Conservation (phyloP, 2,113 vertebrate species). For the Semicossyphus pulcher region DNA sequence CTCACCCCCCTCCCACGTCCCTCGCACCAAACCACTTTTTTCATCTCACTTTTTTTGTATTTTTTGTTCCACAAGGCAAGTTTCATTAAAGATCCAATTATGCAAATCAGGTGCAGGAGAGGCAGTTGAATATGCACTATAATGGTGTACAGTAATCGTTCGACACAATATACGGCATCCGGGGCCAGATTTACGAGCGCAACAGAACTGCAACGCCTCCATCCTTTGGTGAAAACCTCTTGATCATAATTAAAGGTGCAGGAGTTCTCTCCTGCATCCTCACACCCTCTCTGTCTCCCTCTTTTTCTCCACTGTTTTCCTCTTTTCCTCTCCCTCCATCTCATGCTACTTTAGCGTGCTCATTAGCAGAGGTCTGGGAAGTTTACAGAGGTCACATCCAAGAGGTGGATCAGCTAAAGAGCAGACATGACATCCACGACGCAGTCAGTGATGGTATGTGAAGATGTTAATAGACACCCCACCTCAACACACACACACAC, state of each 20-base stretch:
- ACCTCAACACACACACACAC: constrained; percentile 3
- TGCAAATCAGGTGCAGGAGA: constrained; percentile 92
- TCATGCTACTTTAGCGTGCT: constrained; percentile 52
- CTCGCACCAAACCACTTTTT: constrained; percentile 51
- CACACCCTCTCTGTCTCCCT: constrained; percentile 33
- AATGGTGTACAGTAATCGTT: constrained; percentile 92
- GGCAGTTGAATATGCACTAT: constrained; percentile 90
- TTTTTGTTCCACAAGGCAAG: constrained; percentile 88
- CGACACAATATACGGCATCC: constrained; percentile 88
- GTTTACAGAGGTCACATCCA: constrained; percentile 65
- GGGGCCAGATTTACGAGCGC: constrained; percentile 92
- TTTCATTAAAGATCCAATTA: constrained; percentile 98
- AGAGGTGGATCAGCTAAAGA: constrained; percentile 56
- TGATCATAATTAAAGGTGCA: constrained; percentile 98
- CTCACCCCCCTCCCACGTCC: background rate
- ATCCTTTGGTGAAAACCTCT: constrained; percentile 91
- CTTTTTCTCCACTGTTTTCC: constrained; percentile 16
- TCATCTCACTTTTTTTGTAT: constrained; percentile 61
- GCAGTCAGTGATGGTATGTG: constrained; percentile 34
- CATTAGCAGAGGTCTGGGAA: constrained; percentile 64
- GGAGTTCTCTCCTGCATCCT: constrained; percentile 85
- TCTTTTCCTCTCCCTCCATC: constrained; percentile 49
- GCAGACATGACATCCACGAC: constrained; percentile 55
- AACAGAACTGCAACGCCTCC: constrained; percentile 91
- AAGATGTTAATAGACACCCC: constrained; percentile 47